A percentile compares a stretch with the other conserved stretches of the same genome.
phyloP scores from a whole-genome alignment of 2,888 invertebrate species.

The Plebejus argus region DNA sequence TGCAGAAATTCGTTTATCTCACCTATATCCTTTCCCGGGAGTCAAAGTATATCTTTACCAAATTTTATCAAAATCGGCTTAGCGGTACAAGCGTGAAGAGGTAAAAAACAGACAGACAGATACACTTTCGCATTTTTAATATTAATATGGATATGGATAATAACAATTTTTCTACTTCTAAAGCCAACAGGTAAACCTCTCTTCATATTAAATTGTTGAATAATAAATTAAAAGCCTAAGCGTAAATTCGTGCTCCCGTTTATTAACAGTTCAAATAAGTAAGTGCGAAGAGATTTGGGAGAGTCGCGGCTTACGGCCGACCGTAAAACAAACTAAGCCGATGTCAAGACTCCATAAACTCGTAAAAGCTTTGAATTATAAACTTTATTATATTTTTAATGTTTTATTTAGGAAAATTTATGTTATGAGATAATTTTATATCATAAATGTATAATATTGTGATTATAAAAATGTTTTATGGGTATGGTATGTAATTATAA shows the following conservation, averaged over 20 bases:
- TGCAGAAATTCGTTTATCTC: too few species aligned
- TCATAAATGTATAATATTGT: too few species aligned
- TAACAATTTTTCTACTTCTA: not conserved
- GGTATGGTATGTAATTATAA: too few species aligned
- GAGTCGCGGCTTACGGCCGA: constrained; percentile 49
- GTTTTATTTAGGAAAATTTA: not conserved
- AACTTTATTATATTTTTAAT: not conserved
- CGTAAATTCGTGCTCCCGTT: constrained; percentile 26
- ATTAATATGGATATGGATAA: too few species aligned
- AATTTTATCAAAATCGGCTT: too few species aligned
- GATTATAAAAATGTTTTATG: too few species aligned
- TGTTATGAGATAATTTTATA: not conserved
- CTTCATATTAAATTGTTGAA: not conserved
- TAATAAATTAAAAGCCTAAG: constrained; percentile 26
- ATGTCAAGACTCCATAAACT: constrained; percentile 44
- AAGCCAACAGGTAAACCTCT: not conserved
- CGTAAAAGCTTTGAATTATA: not conserved
- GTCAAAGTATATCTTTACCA: too few species aligned
- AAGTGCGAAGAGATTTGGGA: constrained; percentile 22
- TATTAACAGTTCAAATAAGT: constrained; percentile 37
- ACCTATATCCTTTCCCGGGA: too few species aligned
- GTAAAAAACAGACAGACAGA: too few species aligned
- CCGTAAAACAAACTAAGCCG: constrained; percentile 47
- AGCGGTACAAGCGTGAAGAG: too few species aligned
- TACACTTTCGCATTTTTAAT: not conserved